A percentile compares a stretch with the other conserved stretches of the same genome.
These are phyloP conservation scores for Aleiodes leptofemur DNA, from an alignment of 2,888 invertebrate genomes.

Conservation along the genomic window DNA sequence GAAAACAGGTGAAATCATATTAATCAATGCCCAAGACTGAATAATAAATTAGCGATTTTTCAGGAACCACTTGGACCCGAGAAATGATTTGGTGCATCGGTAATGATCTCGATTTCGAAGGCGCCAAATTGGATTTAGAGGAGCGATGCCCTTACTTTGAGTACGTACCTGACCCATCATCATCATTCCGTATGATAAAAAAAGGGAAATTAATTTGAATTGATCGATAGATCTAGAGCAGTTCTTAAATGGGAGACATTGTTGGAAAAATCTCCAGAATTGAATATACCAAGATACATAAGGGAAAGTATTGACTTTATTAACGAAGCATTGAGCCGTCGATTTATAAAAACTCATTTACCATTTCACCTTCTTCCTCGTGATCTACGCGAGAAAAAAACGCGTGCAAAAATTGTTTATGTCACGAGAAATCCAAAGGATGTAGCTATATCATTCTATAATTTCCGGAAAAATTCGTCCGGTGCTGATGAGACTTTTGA, in stretches of 20 bases:
- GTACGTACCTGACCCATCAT: background rate
- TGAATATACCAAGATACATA: background rate
- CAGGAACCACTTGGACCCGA: slow-evolving; percentile 18
- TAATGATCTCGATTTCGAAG: background rate
- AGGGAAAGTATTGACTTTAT: too few species aligned
- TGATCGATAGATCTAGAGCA: too few species aligned
- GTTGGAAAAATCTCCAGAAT: too few species aligned
- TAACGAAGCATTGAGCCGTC: too few species aligned
- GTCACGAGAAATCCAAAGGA: background rate
- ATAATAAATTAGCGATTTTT: too few species aligned
- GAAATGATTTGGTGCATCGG: slow-evolving; percentile 20
- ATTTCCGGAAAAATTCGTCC: background rate
- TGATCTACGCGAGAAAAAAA: background rate
- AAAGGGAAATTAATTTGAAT: too few species aligned
- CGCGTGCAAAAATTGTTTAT: background rate
- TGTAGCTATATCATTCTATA: background rate
- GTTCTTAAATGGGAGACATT: too few species aligned
- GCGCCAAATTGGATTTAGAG: background rate
- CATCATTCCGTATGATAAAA: background rate
- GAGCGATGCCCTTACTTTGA: background rate
- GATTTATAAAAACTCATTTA: background rate
- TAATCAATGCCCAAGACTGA: too few species aligned
- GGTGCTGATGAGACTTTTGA: background rate
- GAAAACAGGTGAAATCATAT: background rate
- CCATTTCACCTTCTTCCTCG: background rate